Evolutionary conservation across 1,140 invertebrate species (phyloP), one percentile per base, ranked within the genome.

Genomic region (Brachionus manjavacas): DNA sequence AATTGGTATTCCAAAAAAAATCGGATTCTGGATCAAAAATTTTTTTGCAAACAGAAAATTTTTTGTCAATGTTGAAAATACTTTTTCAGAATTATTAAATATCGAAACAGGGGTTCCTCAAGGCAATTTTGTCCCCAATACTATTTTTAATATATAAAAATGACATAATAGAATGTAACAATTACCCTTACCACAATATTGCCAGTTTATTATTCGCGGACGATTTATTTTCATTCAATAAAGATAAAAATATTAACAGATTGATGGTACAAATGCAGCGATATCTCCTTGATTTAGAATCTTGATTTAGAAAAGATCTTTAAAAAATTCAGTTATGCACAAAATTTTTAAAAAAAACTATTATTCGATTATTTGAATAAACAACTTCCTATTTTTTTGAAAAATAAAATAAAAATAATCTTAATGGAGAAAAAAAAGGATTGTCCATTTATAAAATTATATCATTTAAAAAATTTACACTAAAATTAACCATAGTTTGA

Each of bases 51-150:
- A 68, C 11, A 23, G 64, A 68, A 68, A 68, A 68, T 68, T 68
- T 28, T 68, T 68, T 23, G 64, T 68, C 20, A 23, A 68, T 25
- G 64, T 68, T 68, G 64, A 68, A 68, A 28, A 68, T 25, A 25
- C 25, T 25, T 25, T 25, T 12, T 68, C 64, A 68, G 28, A 68
- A 28, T 28, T 28, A 28, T 28, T 28, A 1, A 28, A 28, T 12
- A 68, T 68, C 20, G 64, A 68, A 68, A 68, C 64, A 25, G 16
- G 64, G 12, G 64, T 68, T 25, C 64, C 64, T 25, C 64, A 68
- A 68, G 64, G 64, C 28, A 28, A 28, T 28, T 91, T 89, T 46
- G 91, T 91, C 68, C 87, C 35, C 68, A 39, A 39, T 72, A 1
- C 35, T 41, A 72, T 72, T 72, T n/a, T 72, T 41, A 41, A 41